Base-by-base conservation (phyloP, 2,888 invertebrate genomes). In the Dilophus febrilis region DNA sequence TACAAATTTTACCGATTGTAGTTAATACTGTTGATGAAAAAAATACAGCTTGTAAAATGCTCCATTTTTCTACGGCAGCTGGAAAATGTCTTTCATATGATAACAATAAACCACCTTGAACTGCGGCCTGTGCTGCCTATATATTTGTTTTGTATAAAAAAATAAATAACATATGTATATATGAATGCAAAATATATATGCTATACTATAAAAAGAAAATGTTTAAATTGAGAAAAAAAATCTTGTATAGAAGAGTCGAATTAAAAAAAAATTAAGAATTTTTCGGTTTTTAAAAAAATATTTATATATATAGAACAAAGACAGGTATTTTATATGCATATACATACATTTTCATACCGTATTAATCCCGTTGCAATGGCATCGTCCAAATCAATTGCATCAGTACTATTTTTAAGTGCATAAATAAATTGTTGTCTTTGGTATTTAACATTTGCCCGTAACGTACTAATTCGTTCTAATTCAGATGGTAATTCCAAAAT, bases 21-120 rank as follows among this genome's bases (percentile, higher is more conserved):
- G 88, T 88, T 55, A 88, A 72, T 50, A 90, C 85, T 38, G 88
- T 88, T 22, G 87, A 86, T 12, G 87, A 83, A 57, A 88, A 88
- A 64, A 88, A 88, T 32, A 87, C 79, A 4, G 86, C 80, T 59
- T 85, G 84, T 35, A 84, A 61, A 50, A 78, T 73, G 50, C 77
- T 83, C 87, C 87, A 87, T 53, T 77, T 74, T 48, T 73, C 71
- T 40, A 71, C 65, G 54, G 68, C 65, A 44, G 67, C 53, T 40
- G 69, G 64, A 49, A 72, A 72, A 50, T 70, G 66, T 42, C 61
- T 65, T 43, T 68, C 67, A 33, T 67, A 66, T 48, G 68, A 64
- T 41, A 73, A 59, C 6, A 69, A 57, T 45, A 82, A 60, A 11
- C 84, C 84, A 40, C 72, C 74, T 41, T 73, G 69, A 19, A 80